Percentiles rank a stretch among this genome's conserved stretches.
These are phyloP conservation scores for cattle (Bos taurus) DNA, from an alignment of 2,113 vertebrate species.

Conservation along the genomic window ARS-UCD2.0 NC_037351.1:41989001-41989500, in stretches of 20 bases:
- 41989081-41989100: not conserved
- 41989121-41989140: not conserved
- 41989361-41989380: not conserved
- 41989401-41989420: not conserved
- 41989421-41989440: not conserved
- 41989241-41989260: not conserved
- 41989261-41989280: not conserved
- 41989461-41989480: not conserved
- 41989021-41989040: not conserved
- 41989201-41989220: not conserved
- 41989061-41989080: not conserved
- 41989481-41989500: not conserved
- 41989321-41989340: not conserved
- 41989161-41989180: not conserved
- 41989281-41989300: not conserved
- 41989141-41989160: rapidly evolving
- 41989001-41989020: not conserved
- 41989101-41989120: not conserved
- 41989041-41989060: not conserved
- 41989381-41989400: not conserved
- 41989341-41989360: rapidly evolving
- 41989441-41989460: not conserved
- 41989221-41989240: not conserved
- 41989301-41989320: not conserved
- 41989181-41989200: not conserved